phyloP scores from a whole-genome alignment of 2,888 invertebrate species.

The Tetropium fuscum region DNA sequence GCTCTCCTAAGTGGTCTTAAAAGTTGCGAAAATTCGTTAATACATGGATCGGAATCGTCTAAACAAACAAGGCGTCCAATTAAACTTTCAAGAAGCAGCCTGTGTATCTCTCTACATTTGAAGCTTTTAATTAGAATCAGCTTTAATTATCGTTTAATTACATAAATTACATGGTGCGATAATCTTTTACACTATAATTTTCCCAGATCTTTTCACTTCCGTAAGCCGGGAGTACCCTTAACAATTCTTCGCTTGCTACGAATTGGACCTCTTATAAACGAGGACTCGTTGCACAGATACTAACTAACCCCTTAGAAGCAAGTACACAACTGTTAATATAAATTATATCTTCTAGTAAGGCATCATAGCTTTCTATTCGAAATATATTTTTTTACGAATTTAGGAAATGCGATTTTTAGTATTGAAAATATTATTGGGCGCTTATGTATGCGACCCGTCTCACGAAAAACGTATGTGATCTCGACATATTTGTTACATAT shows the following conservation, averaged over 20 bases:
- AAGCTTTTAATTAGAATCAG: conserved; percentile 51
- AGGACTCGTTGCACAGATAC: too few species aligned
- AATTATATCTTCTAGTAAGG: neutral
- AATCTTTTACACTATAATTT: conserved; percentile 42
- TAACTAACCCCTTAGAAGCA: too few species aligned
- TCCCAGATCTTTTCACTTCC: conserved; percentile 36
- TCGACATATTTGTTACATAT: too few species aligned
- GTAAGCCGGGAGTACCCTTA: conserved; percentile 1
- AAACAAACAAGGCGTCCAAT: conserved; percentile 36
- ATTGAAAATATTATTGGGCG: too few species aligned
- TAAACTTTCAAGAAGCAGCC: conserved; percentile 47
- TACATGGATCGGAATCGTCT: conserved; percentile 28
- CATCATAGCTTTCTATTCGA: too few species aligned
- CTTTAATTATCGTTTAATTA: conserved; percentile 54
- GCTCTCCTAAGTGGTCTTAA: conserved; percentile 15
- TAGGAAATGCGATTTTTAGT: too few species aligned
- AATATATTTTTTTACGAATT: too few species aligned
- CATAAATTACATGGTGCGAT: conserved; percentile 44
- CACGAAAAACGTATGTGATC: too few species aligned
- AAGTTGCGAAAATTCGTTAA: conserved; percentile 31
- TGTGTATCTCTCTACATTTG: conserved; percentile 49
- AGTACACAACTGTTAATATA: conserved; percentile 5
- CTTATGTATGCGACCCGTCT: too few species aligned
- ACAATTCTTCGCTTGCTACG: conserved; percentile 11
- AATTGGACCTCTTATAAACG: conserved; percentile 24